phyloP scores from a whole-genome alignment of 2,888 invertebrate species.

The Mallateleia sp. region DNA sequence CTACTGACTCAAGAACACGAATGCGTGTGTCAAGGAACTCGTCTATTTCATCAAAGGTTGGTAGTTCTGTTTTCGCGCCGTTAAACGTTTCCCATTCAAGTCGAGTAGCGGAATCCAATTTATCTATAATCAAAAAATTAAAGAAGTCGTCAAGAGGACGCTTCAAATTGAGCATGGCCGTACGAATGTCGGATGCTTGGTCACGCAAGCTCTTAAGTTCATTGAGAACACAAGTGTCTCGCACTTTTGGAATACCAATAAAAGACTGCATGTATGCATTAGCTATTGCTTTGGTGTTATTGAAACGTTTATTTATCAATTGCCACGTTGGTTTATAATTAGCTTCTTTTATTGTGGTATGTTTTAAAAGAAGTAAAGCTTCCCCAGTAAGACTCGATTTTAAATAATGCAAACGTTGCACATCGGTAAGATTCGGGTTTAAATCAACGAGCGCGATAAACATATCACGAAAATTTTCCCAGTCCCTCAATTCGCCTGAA shows the following conservation, averaged over 20 bases:
- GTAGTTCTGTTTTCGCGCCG: neutral
- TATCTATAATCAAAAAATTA: neutral
- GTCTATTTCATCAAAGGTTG: neutral
- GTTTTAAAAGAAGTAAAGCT: neutral
- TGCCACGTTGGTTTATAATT: neutral
- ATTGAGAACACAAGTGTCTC: neutral
- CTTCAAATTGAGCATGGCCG: neutral
- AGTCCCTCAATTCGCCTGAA: neutral
- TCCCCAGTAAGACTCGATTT: slow-evolving; percentile 1
- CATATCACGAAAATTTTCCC: neutral
- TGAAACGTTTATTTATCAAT: neutral
- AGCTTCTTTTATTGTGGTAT: neutral
- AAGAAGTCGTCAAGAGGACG: slow-evolving; percentile 24
- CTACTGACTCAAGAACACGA: neutral
- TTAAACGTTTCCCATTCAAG: neutral
- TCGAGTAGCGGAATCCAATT: slow-evolving; percentile 1
- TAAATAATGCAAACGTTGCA: neutral
- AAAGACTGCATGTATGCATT: neutral
- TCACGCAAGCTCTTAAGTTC: neutral
- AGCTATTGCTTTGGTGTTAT: neutral
- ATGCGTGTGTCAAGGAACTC: neutral
- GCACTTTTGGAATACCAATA: neutral
- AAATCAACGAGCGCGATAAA: neutral
- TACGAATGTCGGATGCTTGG: neutral
- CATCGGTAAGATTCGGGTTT: neutral